phyloP scores from a whole-genome alignment of 2,888 invertebrate genomes.

The Platycnemis pennipes region DNA sequence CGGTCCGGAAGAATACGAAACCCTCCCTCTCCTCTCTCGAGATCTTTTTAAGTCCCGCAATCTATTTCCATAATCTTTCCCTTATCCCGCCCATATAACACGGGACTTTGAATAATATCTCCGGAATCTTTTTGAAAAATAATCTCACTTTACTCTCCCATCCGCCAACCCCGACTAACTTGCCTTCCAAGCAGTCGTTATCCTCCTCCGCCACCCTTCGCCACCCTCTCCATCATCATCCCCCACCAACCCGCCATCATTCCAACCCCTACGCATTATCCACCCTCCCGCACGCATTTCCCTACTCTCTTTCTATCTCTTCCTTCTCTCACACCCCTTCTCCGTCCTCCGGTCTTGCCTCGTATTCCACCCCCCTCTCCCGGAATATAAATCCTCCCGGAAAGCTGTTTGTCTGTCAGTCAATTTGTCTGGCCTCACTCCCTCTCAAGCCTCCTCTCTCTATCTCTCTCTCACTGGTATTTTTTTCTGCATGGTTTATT shows the following conservation, averaged over 20 bases:
- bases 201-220: not conserved
- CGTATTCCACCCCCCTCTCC: not conserved
- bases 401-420: constrained; percentile 36
- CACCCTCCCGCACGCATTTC: not conserved
- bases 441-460: not conserved
- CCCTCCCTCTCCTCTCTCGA: not conserved
- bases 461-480: not conserved
- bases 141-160: not conserved
- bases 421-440: constrained; percentile 18
- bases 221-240: not conserved
- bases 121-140: not conserved
- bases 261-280: not conserved
- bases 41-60: constrained; percentile 8
- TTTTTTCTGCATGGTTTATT: constrained; percentile 17
- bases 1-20: not conserved
- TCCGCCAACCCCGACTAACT: not conserved
- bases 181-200: not conserved
- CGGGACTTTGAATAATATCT: constrained; percentile 39
- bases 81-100: constrained; percentile 29
- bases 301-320: not conserved
- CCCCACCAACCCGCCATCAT: not conserved
- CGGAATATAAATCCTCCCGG: not conserved
- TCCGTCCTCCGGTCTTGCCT: not conserved
- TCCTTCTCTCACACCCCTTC: not conserved
- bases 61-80: constrained; percentile 36